Base-by-base conservation (phyloP, 2,888 invertebrate species). In the Neoscelio sp. region DNA sequence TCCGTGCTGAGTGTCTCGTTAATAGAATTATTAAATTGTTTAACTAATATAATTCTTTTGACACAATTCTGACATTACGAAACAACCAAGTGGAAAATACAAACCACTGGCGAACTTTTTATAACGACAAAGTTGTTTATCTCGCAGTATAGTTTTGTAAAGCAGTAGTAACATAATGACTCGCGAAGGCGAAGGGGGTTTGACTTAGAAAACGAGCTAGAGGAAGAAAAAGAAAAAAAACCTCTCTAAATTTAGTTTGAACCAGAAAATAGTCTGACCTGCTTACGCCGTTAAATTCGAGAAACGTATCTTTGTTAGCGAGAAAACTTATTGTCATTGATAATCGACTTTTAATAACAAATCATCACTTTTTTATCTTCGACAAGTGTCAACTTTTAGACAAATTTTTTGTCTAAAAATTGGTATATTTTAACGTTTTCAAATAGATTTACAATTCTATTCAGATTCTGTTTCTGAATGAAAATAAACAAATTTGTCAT, bases 231-330 rank as follows among this genome's bases (percentile, higher is more conserved):
- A 73, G 67, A 58, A 71, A 80, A 80, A 82, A 80, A 78, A n/a
- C n/a, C 60, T 62, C 23, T 80, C 84, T 87, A 87, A 86, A 87
- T 85, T 84, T 87, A 87, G 85, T 84, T 60, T 28, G 74, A 81
- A 81, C 76, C 76, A 75, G 80, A 83, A 83, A 85, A 83, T 79
- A 83, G 80, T 78, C 74, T 82, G 82, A 81, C 82, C 80, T 67
- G 76, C 70, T 83, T 82, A 54, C 65, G 58, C 52, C 1, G 76
- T 33, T 71, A 52, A 65, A 78, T 78, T 78, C 35, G 40, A 70
- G 60, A 62, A 56, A 65, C 54, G 23, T 10, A 7, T 65, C 12
- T 56, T 62, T 28, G 30, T 60, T 48, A 54, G 28, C 40, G 46
- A 33, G 42, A 42, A 56, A 54, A 38, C 54, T 62, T 52, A 50